Percentiles rank a stretch among this genome's conserved stretches.
Conservation (phyloP, 1,140 invertebrate genomes). For the Dinoponera quadriceps region DNA sequence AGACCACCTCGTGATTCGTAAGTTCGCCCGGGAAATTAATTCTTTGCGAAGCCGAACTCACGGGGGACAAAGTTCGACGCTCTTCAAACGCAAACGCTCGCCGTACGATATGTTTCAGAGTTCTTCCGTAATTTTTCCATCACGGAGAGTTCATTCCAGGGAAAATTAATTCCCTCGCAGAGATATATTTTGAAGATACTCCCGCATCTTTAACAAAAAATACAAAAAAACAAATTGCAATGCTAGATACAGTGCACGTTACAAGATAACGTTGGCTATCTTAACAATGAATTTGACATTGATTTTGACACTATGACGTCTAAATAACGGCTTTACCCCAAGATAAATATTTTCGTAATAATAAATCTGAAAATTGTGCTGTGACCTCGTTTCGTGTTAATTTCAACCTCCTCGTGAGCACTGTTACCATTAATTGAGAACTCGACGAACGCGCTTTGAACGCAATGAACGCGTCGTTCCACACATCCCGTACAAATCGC, state of each 20-base stretch:
- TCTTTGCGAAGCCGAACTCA: background rate
- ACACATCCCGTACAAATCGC: background rate
- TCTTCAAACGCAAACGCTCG: background rate
- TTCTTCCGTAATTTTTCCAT: too few species aligned
- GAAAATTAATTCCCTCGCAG: background rate
- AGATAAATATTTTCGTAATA: background rate
- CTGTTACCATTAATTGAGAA: constrained; percentile 9
- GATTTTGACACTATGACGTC: background rate
- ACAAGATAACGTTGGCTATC: background rate
- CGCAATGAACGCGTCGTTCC: background rate
- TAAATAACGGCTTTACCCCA: background rate
- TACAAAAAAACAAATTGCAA: too few species aligned
- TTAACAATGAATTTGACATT: background rate
- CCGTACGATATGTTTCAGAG: background rate
- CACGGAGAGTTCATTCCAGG: background rate
- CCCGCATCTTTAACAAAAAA: background rate
- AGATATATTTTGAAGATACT: background rate
- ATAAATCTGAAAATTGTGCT: background rate
- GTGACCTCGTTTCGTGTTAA: background rate
- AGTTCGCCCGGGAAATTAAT: background rate
- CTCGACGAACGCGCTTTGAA: background rate
- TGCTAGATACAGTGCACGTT: too few species aligned
- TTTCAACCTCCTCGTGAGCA: background rate
- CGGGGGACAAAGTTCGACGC: background rate
- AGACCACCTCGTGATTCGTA: background rate